Evolutionary conservation across 1,140 invertebrate species (phyloP).

Genomic region (Hyposmocoma kahamanoa): DNA sequence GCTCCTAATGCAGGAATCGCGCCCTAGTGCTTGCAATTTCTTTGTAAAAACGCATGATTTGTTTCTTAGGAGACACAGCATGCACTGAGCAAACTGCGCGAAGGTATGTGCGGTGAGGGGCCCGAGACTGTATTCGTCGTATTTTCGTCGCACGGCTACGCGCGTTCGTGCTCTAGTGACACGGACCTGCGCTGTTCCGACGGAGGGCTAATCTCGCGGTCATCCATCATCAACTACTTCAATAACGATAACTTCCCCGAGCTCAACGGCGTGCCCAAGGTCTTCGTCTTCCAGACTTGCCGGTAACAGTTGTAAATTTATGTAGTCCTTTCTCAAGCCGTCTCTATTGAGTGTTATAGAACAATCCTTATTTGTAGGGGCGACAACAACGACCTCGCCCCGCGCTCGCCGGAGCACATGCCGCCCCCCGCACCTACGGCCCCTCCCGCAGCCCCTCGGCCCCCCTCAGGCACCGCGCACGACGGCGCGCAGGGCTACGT

Average conservation of each 20-base stretch:
- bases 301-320: slow-evolving; percentile 67
- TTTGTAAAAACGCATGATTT: too few species aligned
- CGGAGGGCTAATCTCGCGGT: slow-evolving; percentile 50
- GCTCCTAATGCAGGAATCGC: too few species aligned
- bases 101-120: slow-evolving; percentile 25
- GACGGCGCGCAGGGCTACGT: slow-evolving; percentile 17
- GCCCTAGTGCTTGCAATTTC: too few species aligned
- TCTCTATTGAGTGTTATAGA: too few species aligned
- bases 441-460: not conserved
- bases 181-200: slow-evolving; percentile 64
- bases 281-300: slow-evolving; percentile 87
- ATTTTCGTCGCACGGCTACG: slow-evolving; percentile 67
- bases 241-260: slow-evolving; percentile 74
- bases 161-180: slow-evolving; percentile 33
- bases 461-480: not conserved
- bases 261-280: slow-evolving; percentile 81
- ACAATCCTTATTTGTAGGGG: too few species aligned
- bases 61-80: slow-evolving; percentile 45
- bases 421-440: slow-evolving; percentile 7
- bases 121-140: slow-evolving; percentile 63
- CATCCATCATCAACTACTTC: slow-evolving; percentile 76
- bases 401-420: slow-evolving; percentile 1
- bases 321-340: too few species aligned
- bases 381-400: slow-evolving; percentile 5
- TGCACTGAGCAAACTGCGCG: slow-evolving; percentile 31